Percentiles rank a stretch among this genome's conserved stretches.
Conservation (phyloP, 1,140 invertebrate genomes). For the Gonatopus flavifemur region DNA sequence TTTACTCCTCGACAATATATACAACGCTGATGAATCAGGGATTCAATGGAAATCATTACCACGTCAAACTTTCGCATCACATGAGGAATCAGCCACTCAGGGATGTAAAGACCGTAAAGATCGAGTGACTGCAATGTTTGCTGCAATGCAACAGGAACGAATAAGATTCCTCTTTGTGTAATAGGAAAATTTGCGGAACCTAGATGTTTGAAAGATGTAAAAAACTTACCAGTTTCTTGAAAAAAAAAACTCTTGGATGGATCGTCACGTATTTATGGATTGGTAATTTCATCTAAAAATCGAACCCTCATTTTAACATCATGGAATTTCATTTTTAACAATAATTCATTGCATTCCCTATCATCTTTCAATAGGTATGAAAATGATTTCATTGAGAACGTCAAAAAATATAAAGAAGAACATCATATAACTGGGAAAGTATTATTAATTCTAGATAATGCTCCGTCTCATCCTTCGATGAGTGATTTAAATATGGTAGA, state of each 20-base stretch:
- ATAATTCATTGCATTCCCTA: too few species aligned
- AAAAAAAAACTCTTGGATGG: slow-evolving; percentile 45
- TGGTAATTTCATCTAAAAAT: too few species aligned
- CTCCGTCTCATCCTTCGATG: slow-evolving; percentile 34
- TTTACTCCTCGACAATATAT: too few species aligned
- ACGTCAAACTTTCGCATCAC: slow-evolving; percentile 37
- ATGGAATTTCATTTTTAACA: too few species aligned
- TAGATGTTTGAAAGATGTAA: slow-evolving; percentile 40
- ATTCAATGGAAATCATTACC: slow-evolving; percentile 37
- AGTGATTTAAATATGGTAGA: slow-evolving; percentile 28
- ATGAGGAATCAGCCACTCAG: slow-evolving; percentile 24
- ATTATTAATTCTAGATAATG: slow-evolving; percentile 48
- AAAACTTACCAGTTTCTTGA: slow-evolving; percentile 38
- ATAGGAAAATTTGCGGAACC: slow-evolving; percentile 48
- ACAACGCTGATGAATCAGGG: slow-evolving; percentile 39
- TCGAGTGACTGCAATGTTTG: slow-evolving; percentile 41
- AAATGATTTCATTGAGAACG: slow-evolving; percentile 35
- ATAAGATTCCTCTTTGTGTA: slow-evolving; percentile 40
- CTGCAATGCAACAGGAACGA: slow-evolving; percentile 37
- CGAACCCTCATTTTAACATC: too few species aligned
- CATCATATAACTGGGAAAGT: slow-evolving; percentile 41
- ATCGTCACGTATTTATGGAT: slow-evolving; percentile 38
- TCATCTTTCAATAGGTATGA: too few species aligned
- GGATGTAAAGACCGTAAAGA: slow-evolving; percentile 44
- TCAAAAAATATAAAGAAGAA: slow-evolving; percentile 40